phyloP scores from a whole-genome alignment of 2,888 invertebrate species.

The Nebria brevicollis region DNA sequence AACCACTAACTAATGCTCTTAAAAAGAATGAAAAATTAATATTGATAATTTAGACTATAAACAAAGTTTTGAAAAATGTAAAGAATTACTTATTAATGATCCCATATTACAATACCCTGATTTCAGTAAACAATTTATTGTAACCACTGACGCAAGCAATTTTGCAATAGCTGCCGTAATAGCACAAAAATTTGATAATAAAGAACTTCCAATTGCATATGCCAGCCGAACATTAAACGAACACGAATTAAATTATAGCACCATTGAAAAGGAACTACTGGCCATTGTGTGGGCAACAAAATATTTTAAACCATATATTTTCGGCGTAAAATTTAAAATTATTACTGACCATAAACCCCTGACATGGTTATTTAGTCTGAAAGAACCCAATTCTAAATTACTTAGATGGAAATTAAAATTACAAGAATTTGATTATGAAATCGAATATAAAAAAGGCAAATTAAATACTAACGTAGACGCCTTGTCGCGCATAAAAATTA shows the following conservation, averaged over 20 bases:
- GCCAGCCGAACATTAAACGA: constrained; percentile 49
- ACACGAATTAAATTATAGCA: constrained; percentile 48
- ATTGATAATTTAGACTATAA: constrained; percentile 42
- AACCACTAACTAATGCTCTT: constrained; percentile 35
- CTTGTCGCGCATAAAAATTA: no score
- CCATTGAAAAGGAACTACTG: no score
- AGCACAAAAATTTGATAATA: constrained; percentile 48
- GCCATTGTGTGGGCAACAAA: no score
- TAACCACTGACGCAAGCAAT: constrained; percentile 55
- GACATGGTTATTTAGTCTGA: no score
- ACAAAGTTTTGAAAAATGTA: constrained; percentile 45
- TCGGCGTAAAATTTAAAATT: no score
- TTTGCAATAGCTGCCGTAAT: constrained; percentile 53
- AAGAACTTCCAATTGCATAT: constrained; percentile 39
- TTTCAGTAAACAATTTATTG: constrained; percentile 52
- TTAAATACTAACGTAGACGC: no score
- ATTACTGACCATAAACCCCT: no score
- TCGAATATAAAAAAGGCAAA: no score
- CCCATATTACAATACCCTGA: constrained; percentile 53
- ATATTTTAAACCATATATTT: no score
- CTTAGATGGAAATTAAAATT: no score
- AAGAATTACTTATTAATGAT: constrained; percentile 46
- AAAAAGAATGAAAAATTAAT: constrained; percentile 49
- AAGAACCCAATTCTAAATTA: no score
- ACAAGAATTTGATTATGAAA: no score